phyloP scores from a whole-genome alignment of 2,797 vertebrate species.

The Spheniscus humboldti region DNA sequence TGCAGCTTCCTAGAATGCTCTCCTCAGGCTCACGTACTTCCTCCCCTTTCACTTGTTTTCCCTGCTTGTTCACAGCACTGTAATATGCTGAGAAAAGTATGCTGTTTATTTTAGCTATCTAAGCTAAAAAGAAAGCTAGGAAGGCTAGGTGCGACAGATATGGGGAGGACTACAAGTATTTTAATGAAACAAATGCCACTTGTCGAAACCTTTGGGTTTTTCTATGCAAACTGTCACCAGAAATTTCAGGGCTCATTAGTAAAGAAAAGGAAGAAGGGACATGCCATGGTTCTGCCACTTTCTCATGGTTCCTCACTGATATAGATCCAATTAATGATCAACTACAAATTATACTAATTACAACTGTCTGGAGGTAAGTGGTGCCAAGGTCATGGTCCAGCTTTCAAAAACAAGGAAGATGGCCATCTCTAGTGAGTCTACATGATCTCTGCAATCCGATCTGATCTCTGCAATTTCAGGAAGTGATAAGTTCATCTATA shows the following conservation, averaged over 20 bases:
- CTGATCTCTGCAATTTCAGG: background rate
- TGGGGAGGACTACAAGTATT: background rate
- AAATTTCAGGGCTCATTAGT: background rate
- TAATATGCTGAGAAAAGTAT: background rate
- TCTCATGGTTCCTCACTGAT: background rate
- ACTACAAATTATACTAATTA: background rate
- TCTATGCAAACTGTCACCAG: background rate
- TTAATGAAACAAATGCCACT: background rate
- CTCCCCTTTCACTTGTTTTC: background rate
- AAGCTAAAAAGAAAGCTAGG: background rate
- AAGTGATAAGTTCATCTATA: background rate
- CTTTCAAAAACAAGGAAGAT: background rate
- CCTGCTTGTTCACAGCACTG: background rate
- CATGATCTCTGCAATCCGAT: background rate
- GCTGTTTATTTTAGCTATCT: background rate
- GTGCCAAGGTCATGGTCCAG: background rate
- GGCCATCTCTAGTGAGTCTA: background rate
- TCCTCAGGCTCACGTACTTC: background rate
- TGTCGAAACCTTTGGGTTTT: background rate
- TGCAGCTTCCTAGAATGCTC: background rate
- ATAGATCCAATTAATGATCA: background rate
- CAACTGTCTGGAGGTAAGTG: background rate
- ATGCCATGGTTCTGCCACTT: background rate
- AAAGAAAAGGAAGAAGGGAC: background rate
- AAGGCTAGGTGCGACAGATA: background rate